Evolutionary conservation across 1,140 invertebrate genomes (phyloP), one percentile per base, ranked within the genome.

Genomic region (Pseudomyrmex sp.): DNA sequence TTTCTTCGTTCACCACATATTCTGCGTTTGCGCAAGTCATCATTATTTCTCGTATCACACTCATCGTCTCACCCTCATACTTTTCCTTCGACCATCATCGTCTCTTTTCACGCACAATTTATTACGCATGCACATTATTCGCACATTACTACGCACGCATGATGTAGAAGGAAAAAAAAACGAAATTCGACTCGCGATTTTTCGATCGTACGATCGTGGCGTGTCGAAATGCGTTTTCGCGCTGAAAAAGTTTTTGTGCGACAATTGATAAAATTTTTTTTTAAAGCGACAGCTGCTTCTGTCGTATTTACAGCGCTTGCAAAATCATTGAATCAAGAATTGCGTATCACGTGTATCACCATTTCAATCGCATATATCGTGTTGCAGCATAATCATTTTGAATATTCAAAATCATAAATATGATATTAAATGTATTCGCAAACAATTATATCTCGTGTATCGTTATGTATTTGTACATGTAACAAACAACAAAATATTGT

Each of bases 61-160:
- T 70, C 66, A 50, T 50, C 12, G 15, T 79, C 54, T 70, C 61
- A 70, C 48, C 54, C 7, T 77, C 84, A 85, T 54, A 82, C 76
- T 85, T 35, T 86, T 54, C 59, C 48, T 62, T 86, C 54, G 18
- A 54, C 72, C 75, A 86, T 7, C 35, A 35, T 35, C 63, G 74
- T 84, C 74, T 61, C 82, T 46, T 85, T 10, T 58, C 70, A 10
- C 65, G 35, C 35, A 35, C 85, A 85, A 76, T 72, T 54, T 76
- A 83, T 66, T 74, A 77, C 77, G 87, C 87, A 88, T 88, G 87
- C 54, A 83, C 73, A 88, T 80, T 84, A 87, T 68, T 88, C 83
- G 83, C 87, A 85, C 86, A 83, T 74, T 35, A 88, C 50, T 46
- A 82, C 52, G 72, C 56, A 79, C 76, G 73, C 73, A 75, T 76